Percentiles rank a stretch among this genome's conserved stretches.
Conservation (phyloP, 2,797 vertebrate genomes). For the Orestias chungarensis region DNA sequence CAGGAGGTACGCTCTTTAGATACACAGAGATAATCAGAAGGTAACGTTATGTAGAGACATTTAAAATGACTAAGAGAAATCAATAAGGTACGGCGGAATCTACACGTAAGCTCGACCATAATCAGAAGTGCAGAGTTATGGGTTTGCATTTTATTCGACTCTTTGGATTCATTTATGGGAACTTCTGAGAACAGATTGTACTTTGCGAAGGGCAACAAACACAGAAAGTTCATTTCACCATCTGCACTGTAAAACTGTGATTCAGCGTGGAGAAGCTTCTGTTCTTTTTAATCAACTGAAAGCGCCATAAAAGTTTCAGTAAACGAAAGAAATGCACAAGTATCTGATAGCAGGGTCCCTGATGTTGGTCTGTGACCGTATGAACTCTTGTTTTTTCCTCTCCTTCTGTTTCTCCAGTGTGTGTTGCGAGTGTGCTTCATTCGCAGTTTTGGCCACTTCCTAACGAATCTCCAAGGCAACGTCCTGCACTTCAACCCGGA, state of each 20-base stretch:
- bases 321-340: not conserved
- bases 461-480: slow-evolving; percentile 92
- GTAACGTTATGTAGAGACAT: not conserved
- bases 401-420: slow-evolving; percentile 75
- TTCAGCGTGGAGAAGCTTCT: not conserved
- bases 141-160: not conserved
- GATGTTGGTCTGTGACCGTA: not conserved
- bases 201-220: not conserved
- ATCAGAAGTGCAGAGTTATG: not conserved
- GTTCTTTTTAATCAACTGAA: not conserved
- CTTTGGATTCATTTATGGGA: not conserved
- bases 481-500: slow-evolving; percentile 95
- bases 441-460: slow-evolving; percentile 96
- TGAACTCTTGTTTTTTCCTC: not conserved
- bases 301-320: not conserved
- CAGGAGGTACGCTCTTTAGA: slow-evolving; percentile 93
- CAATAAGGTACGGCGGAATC: too few species aligned
- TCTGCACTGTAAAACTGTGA: slow-evolving; percentile 10
- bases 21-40: not conserved
- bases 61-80: too few species aligned
- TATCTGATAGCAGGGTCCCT: not conserved
- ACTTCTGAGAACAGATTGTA: not conserved
- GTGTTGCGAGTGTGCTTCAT: slow-evolving; percentile 91
- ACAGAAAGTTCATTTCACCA: not conserved
- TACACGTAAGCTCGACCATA: not conserved